Evolutionary conservation across 2,888 invertebrate species (phyloP).

Genomic region (Drosophila neonasuta): DNA sequence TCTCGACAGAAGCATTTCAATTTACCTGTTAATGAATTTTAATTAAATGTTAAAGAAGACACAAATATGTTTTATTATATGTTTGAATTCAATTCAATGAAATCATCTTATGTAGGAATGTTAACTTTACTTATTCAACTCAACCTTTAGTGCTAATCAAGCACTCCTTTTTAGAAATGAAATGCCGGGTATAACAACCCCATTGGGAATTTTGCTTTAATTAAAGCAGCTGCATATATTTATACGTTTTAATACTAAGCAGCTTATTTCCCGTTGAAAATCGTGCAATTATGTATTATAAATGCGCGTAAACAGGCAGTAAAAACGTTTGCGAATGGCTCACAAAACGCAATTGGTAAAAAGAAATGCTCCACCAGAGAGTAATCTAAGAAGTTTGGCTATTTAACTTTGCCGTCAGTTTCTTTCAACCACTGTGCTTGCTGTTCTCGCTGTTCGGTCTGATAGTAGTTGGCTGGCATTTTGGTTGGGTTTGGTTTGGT

Average conservation of each 20-base stretch:
- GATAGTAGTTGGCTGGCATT: slow-evolving; percentile 13
- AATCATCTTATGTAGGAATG: too few relatives aligned
- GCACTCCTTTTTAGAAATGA: background rate
- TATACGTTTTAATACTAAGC: background rate
- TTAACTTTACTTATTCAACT: too few relatives aligned
- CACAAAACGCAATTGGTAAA: background rate
- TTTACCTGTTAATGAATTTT: too few relatives aligned
- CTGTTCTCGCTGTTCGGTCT: background rate
- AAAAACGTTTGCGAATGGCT: background rate
- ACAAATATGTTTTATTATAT: too few relatives aligned
- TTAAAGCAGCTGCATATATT: background rate
- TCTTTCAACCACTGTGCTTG: slow-evolving; percentile 8
- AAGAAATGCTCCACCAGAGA: background rate
- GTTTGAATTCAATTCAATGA: too few relatives aligned
- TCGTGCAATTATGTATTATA: background rate
- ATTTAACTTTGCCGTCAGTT: background rate
- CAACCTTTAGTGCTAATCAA: too few relatives aligned
- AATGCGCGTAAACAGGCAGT: background rate
- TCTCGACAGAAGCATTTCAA: too few relatives aligned
- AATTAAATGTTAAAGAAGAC: too few relatives aligned
- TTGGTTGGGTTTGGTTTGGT: background rate
- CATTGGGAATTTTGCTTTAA: background rate
- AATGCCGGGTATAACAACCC: background rate
- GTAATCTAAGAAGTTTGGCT: background rate
- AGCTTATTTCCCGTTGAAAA: background rate